Evolutionary conservation across 2,888 invertebrate genomes (phyloP).

Genomic region (Dromius quadrimaculatus): DNA sequence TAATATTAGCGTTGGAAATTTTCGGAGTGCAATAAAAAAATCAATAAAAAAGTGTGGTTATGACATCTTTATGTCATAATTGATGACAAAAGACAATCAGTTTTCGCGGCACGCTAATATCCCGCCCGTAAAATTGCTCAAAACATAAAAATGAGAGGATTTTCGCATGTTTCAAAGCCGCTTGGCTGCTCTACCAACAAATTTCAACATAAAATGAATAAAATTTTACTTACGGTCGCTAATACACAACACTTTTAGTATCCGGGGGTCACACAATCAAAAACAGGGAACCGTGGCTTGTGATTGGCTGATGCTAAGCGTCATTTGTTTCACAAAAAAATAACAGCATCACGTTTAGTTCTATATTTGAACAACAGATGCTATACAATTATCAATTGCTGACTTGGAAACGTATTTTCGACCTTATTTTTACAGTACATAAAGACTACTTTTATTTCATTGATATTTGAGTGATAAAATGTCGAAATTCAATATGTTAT

Average conservation of each 20-base stretch:
- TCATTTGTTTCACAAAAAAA: slow-evolving; percentile 68
- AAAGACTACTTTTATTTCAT: slow-evolving; percentile 42
- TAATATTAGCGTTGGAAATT: slow-evolving; percentile 11
- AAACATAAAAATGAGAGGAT: slow-evolving; percentile 58
- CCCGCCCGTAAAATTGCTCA: slow-evolving; percentile 48
- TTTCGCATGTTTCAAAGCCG: slow-evolving; percentile 56
- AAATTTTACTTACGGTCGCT: slow-evolving; percentile 68
- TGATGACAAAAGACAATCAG: slow-evolving; percentile 22
- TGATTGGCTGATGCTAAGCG: slow-evolving; percentile 65
- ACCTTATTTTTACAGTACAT: slow-evolving; percentile 56
- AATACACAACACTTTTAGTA: slow-evolving; percentile 66
- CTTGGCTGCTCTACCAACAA: slow-evolving; percentile 60
- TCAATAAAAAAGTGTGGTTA: slow-evolving; percentile 67
- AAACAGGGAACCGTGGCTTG: slow-evolving; percentile 64
- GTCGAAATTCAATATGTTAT: slow-evolving; percentile 21
- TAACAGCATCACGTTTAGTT: slow-evolving; percentile 58
- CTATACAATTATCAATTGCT: slow-evolving; percentile 42
- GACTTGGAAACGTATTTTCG: slow-evolving; percentile 56
- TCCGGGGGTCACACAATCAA: slow-evolving; percentile 66
- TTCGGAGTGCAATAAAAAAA: slow-evolving; percentile 59
- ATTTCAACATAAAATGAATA: slow-evolving; percentile 67
- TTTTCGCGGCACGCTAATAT: background rate
- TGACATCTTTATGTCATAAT: slow-evolving; percentile 54
- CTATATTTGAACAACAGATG: slow-evolving; percentile 49
- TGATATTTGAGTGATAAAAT: slow-evolving; percentile 32